These are phyloP conservation scores for Cotesia chilonis DNA, from an alignment of 1,140 invertebrate species.

Conservation along the genomic window DNA sequence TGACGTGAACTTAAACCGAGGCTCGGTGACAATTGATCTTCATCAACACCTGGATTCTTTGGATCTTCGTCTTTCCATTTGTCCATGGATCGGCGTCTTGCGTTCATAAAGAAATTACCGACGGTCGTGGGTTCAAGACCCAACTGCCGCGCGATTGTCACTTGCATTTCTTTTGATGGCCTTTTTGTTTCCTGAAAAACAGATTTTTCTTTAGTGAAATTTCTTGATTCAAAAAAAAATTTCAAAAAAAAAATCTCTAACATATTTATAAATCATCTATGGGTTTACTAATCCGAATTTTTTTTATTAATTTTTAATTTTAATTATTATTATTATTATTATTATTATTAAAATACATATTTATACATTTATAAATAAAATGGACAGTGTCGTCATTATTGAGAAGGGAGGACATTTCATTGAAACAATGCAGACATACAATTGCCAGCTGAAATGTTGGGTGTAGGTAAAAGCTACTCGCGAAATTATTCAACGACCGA, in stretches of 20 bases:
- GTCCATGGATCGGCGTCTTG: slow-evolving; percentile 95
- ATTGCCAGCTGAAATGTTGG: slow-evolving; percentile 51
- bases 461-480: slow-evolving; percentile 56
- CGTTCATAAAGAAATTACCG: slow-evolving; percentile 99
- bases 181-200: slow-evolving; percentile 93
- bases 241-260: no score
- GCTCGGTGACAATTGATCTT: slow-evolving; percentile 63
- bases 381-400: neutral
- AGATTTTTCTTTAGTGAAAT: slow-evolving; percentile 42
- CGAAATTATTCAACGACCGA: slow-evolving; percentile 62
- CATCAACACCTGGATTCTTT: slow-evolving; percentile 63
- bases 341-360: slow-evolving; percentile 8
- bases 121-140: slow-evolving; percentile 98
- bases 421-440: slow-evolving; percentile 27
- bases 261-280: no score
- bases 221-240: no score
- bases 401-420: slow-evolving; percentile 26
- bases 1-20: slow-evolving; percentile 63
- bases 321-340: slow-evolving; percentile 16
- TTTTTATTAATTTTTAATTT: no score
- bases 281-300: no score
- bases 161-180: slow-evolving; percentile 99
- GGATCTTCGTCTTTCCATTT: slow-evolving; percentile 96
- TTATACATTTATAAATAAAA: slow-evolving; percentile 18
- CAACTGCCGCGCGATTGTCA: slow-evolving; percentile 97